phyloP scores from a whole-genome alignment of 2,797 vertebrate genomes.

The Heteromormyrus szaboi region DNA sequence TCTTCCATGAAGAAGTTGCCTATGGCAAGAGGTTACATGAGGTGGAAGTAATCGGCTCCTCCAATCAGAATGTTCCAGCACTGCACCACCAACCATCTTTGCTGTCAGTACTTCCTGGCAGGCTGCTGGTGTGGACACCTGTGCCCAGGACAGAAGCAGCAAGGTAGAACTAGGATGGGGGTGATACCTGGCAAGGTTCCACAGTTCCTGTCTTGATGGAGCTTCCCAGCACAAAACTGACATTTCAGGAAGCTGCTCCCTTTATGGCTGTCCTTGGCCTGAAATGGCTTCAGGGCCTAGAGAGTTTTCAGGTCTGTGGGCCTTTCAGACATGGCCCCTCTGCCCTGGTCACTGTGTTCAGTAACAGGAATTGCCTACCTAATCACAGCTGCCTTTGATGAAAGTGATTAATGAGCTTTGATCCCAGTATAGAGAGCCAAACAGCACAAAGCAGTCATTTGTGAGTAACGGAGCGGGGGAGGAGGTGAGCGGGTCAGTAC shows the following conservation, averaged over 20 bases:
- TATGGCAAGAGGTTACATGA: not conserved
- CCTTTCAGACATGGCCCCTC: not conserved
- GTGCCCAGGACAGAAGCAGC: not conserved
- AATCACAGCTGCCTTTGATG: slow-evolving; percentile 1
- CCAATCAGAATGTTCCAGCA: not conserved
- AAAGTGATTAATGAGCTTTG: not conserved
- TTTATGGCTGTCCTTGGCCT: not conserved
- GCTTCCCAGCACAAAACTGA: not conserved
- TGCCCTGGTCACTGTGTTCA: not conserved
- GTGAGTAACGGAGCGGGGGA: not conserved
- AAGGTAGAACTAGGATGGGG: not conserved
- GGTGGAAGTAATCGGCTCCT: not conserved
- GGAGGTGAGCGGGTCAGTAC: not conserved
- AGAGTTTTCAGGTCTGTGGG: not conserved
- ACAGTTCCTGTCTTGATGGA: not conserved
- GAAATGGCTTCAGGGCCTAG: not conserved
- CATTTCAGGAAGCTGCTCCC: not conserved
- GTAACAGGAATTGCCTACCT: not conserved
- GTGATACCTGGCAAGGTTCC: not conserved
- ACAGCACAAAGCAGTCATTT: not conserved
- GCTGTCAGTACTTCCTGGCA: not conserved
- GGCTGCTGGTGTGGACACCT: not conserved
- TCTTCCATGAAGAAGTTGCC: not conserved
- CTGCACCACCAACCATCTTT: not conserved
- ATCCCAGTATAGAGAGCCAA: not conserved